A percentile compares a stretch with the other conserved stretches of the same genome.
phyloP scores from a whole-genome alignment of 2,113 vertebrate genomes.

The Caranx melampygus region DNA sequence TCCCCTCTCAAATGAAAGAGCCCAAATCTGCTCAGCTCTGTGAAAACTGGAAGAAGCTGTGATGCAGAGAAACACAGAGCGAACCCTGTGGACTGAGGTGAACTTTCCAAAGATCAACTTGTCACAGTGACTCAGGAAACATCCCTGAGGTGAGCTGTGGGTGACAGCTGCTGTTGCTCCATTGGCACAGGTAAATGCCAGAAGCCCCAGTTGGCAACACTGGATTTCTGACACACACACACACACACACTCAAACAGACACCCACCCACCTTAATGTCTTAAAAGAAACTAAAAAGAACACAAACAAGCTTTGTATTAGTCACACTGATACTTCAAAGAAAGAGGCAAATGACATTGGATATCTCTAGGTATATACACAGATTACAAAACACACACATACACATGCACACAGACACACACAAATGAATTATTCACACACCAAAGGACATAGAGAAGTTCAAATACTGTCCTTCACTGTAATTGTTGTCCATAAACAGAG shows the following conservation, averaged over 20 bases:
- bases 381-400: not conserved
- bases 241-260: not conserved
- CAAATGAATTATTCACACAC: not conserved
- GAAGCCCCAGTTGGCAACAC: conserved; percentile 61
- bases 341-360: not conserved
- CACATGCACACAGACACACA: not conserved
- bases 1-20: not conserved
- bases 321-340: conserved; percentile 12
- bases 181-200: conserved; percentile 80
- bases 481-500: conserved; percentile 5
- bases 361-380: not conserved
- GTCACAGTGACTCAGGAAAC: conserved; percentile 81
- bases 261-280: conserved; percentile 16
- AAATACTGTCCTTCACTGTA: conserved; percentile 4
- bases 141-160: conserved; percentile 78
- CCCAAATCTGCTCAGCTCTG: conserved; percentile 8
- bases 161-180: conserved; percentile 76
- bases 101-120: conserved; percentile 83
- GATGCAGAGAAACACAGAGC: conserved; percentile 29
- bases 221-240: conserved; percentile 18
- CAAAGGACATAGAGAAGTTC: not conserved
- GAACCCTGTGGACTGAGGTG: conserved; percentile 68
- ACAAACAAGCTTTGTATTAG: conserved; percentile 25
- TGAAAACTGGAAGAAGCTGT: conserved; percentile 18
- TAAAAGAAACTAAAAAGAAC: conserved; percentile 30